Evolutionary conservation across 2,113 vertebrate species (phyloP), one percentile per base, ranked within the genome.

Genomic region (Dicerorhinus sumatrensis): DNA sequence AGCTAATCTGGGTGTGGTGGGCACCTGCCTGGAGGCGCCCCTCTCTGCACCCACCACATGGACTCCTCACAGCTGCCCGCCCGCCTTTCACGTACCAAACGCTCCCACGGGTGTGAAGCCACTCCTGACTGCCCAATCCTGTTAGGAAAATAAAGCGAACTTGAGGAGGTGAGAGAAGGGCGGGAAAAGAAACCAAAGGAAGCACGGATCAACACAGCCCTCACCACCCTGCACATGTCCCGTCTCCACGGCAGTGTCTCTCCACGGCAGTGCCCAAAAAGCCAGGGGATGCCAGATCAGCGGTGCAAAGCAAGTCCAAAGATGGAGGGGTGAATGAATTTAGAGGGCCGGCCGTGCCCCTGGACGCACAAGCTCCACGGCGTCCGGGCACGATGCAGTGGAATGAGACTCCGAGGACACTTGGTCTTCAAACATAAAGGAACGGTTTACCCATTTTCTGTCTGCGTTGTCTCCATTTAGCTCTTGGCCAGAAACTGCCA

Each of bases 121-220:
- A 97, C 98, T 98, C 98, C 29, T 98, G 98, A 98, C 98, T 98
- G 99, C 98, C 98, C 98, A 97, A 98, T 98, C 99, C 98, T 98
- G 99, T 98, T 99, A 99, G 79, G 92, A 98, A 98, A 97, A 88
- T 96, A 79, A 98, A 98, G 97, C 95, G 96, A 54, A 54, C 98
- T 98, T 93, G 42, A 51, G 97, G 98, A 97, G 98, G 98, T 97
- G 98, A 98, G 98, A 98, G 96, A 33, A 36, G 70, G 95, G 73
- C 69, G 4, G 51, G 93, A 69, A 8, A 54, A 88, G 92, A 95
- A 98, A 95, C 88, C 79, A 79, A 96, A 94, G 94, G 87, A 70
- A 83, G 51, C 92, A 84, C 93, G 98, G 98, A 98, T 98, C 98
- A 96, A 95, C 98, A 98, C 98, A 98, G 98, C 95, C 98, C 96